Percentiles rank a stretch among this genome's conserved stretches.
phyloP scores from a whole-genome alignment of 2,113 vertebrate species.

The Copsychus sechellarum region DNA sequence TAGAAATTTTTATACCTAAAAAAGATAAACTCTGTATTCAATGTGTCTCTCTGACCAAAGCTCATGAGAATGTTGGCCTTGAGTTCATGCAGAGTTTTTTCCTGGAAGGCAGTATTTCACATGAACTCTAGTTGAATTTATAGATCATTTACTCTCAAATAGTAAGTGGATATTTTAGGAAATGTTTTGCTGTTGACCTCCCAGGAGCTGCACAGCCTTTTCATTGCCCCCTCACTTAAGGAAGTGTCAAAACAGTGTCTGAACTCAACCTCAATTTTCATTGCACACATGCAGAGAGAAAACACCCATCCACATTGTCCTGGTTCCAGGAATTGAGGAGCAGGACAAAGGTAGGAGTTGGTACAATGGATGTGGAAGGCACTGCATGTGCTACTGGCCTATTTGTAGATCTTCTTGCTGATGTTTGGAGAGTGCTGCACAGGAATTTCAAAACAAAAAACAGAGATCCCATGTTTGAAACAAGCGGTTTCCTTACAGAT shows the following conservation, averaged over 20 bases:
- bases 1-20: neutral
- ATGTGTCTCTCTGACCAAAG: neutral
- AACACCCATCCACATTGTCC: neutral
- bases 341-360: neutral
- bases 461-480: neutral
- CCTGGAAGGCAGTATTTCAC: neutral
- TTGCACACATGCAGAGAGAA: neutral
- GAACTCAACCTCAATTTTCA: neutral
- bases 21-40: neutral
- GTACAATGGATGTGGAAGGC: neutral
- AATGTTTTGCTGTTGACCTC: neutral
- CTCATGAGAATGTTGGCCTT: neutral
- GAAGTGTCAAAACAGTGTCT: neutral
- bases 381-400: neutral
- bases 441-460: neutral
- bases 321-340: neutral
- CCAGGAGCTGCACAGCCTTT: neutral
- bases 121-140: neutral
- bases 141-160: neutral
- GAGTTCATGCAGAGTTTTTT: neutral
- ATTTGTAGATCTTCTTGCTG: neutral
- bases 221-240: neutral
- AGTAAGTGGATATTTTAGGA: neutral
- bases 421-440: neutral
- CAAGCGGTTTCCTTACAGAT: neutral